Percentiles rank a stretch among this genome's conserved stretches.
Conservation (phyloP, 1,140 invertebrate species). For the Conus ventricosus region DNA sequence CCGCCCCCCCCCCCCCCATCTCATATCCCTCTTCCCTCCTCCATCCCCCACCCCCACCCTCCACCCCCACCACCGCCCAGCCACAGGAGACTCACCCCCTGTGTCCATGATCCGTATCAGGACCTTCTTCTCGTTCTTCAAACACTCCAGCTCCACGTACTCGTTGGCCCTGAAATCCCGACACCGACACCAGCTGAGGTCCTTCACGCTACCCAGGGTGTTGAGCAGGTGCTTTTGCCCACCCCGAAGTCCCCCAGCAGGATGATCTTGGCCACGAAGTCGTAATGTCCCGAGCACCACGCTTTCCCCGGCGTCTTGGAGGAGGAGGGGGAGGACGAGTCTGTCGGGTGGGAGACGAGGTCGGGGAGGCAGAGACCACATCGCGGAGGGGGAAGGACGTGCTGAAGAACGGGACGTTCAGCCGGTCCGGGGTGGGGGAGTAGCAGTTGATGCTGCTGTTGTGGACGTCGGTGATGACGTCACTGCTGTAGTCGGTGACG, state of each 20-base stretch:
- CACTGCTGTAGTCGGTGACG: not conserved
- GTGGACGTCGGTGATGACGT: not conserved
- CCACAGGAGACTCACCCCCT: conserved; percentile 31
- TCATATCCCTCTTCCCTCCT: too few species aligned
- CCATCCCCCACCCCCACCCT: too few species aligned
- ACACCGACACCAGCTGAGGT: conserved; percentile 16
- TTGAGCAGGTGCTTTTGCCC: conserved; percentile 53
- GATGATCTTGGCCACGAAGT: conserved; percentile 48
- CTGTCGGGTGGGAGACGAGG: not conserved
- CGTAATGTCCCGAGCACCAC: conserved; percentile 10
- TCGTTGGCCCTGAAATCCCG: conserved; percentile 24
- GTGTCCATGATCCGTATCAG: conserved; percentile 44
- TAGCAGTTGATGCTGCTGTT: not conserved
- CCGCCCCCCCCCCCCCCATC: too few species aligned
- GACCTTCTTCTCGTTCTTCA: conserved; percentile 20
- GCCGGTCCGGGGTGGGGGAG: not conserved
- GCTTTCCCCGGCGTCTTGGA: not conserved
- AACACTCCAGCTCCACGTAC: conserved; percentile 31
- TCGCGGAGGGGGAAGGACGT: not conserved
- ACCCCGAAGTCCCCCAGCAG: conserved; percentile 55
- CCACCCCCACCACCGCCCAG: not conserved
- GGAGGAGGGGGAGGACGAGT: not conserved
- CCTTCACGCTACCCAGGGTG: conserved; percentile 29
- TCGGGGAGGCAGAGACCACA: not conserved
- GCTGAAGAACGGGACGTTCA: not conserved